Evolutionary conservation across 2,113 vertebrate genomes (phyloP), one percentile per base, ranked within the genome.

Genomic region (Orthochromis malagaraziensis): DNA sequence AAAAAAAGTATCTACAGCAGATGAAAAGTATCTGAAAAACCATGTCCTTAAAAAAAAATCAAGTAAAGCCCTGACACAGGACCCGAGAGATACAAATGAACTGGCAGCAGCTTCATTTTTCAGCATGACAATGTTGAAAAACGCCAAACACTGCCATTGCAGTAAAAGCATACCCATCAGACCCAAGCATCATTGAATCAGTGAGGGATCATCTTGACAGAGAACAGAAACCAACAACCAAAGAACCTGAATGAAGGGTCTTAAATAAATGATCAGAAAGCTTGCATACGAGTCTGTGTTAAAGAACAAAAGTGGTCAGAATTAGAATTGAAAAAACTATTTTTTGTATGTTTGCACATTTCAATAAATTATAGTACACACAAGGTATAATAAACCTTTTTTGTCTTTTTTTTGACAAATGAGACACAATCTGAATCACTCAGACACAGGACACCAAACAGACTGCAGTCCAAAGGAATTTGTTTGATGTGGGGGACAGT

Each of bases 341-440:
- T 45, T 42, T 40, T 68, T 70, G 40, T 6, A 73, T 26, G 5
- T 45, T 45, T 73, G 38, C 40, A 73, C 38, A 26, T 26, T 73
- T 73, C 21, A 45, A 26, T 73, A 45, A 26, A 73, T 45, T 6
- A 83, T 38, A 55, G 49, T 86, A 84, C 17, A 81, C 81, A 79
- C 65, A 84, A 13, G 29, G 58, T 33, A 33, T 31, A 58, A 58
- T 17, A 58, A 58, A 31, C 26, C 79, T 70, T 55, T 57, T 55
- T 60, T 60, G 14, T 31, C 7, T 31, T 60, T 55, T 42, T 3
- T 14, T 11, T 16, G 82, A 82, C 65, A 73, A 58, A 55, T 53
- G 51, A 84, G 84, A 82, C 84, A 84, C 57, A 79, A 55, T 84
- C 65, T 82, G 81, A 92, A 55, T 87, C 8, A 84, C 86, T 6